Evolutionary conservation across 2,888 invertebrate species (phyloP).

Genomic region (Scelioninae gen. 1): DNA sequence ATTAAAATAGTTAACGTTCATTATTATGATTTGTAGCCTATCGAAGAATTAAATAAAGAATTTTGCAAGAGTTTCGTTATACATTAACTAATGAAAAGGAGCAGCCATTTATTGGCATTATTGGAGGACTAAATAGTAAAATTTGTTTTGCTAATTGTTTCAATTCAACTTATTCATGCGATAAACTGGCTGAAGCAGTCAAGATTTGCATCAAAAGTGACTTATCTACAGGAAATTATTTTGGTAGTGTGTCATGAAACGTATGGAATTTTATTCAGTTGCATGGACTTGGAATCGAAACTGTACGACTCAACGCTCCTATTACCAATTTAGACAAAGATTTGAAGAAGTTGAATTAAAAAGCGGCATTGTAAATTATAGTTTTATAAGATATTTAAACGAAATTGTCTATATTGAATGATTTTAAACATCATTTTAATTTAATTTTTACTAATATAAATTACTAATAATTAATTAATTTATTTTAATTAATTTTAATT

Average conservation of each 20-base stretch:
- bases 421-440: neutral
- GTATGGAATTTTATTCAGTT: neutral
- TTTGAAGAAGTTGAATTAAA: neutral
- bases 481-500: too few species aligned
- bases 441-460: neutral
- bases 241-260: neutral
- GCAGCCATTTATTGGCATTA: neutral
- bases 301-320: constrained; percentile 4
- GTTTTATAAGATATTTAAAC: too few species aligned
- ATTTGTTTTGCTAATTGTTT: constrained; percentile 5
- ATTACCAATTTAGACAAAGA: neutral
- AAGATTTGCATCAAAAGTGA: constrained; percentile 6
- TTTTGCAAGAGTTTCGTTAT: neutral
- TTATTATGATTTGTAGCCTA: too few species aligned
- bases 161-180: constrained; percentile 1
- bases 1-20: too few species aligned
- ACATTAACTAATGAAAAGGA: neutral
- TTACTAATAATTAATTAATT: neutral
- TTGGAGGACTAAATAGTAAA: neutral
- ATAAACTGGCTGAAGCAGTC: neutral
- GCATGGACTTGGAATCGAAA: constrained; percentile 1
- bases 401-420: too few species aligned
- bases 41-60: too few species aligned
- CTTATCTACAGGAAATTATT: neutral
- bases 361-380: neutral